A percentile compares a stretch with the other conserved stretches of the same genome.
phyloP scores from a whole-genome alignment of 2,113 vertebrate species.

The Lates calcarifer region DNA sequence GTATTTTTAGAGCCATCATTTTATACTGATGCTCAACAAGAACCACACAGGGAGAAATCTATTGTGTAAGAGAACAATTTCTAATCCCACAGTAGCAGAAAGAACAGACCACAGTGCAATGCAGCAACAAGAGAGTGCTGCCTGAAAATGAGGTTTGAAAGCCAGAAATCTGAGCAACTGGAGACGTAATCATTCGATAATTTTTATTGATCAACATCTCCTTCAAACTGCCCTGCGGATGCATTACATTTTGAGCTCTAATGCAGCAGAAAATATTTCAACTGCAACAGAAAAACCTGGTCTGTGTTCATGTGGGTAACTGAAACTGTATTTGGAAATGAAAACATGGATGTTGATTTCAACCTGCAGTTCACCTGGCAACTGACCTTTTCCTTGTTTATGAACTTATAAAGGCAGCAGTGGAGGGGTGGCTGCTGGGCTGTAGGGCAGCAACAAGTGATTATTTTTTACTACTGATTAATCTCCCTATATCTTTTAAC shows the following conservation, averaged over 20 bases:
- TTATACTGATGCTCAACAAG: constrained; percentile 5
- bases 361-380: background rate
- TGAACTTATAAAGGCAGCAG: background rate
- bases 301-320: background rate
- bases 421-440: background rate
- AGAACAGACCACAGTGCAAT: background rate
- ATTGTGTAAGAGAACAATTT: background rate
- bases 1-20: constrained; percentile 26
- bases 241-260: background rate
- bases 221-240: background rate
- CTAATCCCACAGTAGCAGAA: background rate
- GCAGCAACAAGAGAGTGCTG: background rate
- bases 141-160: background rate
- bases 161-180: background rate
- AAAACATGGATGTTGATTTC: no score
- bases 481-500: no score
- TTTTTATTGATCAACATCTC: background rate
- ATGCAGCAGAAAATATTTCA: background rate
- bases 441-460: background rate
- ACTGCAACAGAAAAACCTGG: background rate
- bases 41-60: background rate
- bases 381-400: background rate
- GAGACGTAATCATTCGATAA: background rate
- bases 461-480: background rate
- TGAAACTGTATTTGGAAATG: background rate